Percentiles rank a stretch among this genome's conserved stretches.
These are phyloP conservation scores for Solenodon paradoxus DNA, from an alignment of 2,113 vertebrate genomes.

Conservation along the genomic window DNA sequence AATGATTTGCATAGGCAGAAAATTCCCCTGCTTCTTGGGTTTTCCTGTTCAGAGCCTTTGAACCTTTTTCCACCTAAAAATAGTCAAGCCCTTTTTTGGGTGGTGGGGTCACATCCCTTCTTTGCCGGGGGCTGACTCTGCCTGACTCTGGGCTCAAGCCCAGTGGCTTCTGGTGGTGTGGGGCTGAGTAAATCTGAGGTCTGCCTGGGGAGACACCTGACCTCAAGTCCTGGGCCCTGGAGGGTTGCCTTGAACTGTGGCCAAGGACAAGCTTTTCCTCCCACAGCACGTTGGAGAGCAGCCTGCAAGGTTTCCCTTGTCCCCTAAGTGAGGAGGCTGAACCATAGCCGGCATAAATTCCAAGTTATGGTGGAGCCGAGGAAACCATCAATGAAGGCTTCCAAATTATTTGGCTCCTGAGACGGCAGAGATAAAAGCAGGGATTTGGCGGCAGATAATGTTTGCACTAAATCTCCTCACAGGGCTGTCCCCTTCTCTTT, in stretches of 20 bases:
- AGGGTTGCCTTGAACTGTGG: neutral
- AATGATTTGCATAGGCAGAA: slow-evolving; percentile 73
- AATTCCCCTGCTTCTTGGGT: slow-evolving; percentile 74
- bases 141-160: neutral
- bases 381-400: neutral
- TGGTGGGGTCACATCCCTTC: no score
- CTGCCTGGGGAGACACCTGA: neutral
- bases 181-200: no score
- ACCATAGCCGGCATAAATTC: neutral
- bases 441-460: neutral
- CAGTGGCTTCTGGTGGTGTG: neutral
- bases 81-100: neutral
- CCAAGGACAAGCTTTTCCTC: slow-evolving; percentile 40
- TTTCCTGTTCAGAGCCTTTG: slow-evolving; percentile 69
- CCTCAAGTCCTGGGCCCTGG: neutral
- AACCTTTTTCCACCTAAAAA: slow-evolving; percentile 54
- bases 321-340: slow-evolving; percentile 51
- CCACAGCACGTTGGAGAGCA: slow-evolving; percentile 39
- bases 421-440: neutral
- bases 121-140: no score
- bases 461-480: neutral
- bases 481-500: fast-evolving
- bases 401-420: slow-evolving; percentile 13
- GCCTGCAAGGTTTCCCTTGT: slow-evolving; percentile 41
- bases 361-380: neutral